Base-by-base conservation (phyloP, 2,113 vertebrate species). In the Psittacula cyanocephala region DNA sequence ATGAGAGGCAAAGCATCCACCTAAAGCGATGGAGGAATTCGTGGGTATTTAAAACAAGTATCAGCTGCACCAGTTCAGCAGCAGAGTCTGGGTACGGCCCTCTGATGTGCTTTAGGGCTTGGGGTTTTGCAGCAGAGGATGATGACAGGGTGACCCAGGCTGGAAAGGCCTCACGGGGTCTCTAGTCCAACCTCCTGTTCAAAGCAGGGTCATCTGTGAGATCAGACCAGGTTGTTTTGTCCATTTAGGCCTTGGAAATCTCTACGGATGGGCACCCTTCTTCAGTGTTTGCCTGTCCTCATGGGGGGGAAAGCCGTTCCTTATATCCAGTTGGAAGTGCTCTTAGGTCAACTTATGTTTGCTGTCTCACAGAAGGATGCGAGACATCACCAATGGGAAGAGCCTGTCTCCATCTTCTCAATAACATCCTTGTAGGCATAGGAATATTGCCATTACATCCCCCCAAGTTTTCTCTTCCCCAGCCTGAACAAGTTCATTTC, bases 261-360 rank as follows among this genome's bases (percentile, higher is more conserved):
- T 43, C 62, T 47, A 35, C 11, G n/a, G 39, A 18, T 6, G 9
- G 19, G 13, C 11, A 47, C 31, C 33, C 35, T 71, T 16, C 37
- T 64, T 29, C 43, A 46, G 1, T 7, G 17, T 11, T 35, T 69
- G 17, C 12, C 19, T 60, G 19, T n/a, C 28, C 22, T 70, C 60
- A 25, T 3, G 17, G 44, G n/a, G 44, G n/a, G 27, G 63, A 90
- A 64, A n/a, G 5, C 6, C 33, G 64, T 41, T 47, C 33, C 49
- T 72, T 29, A 1, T 24, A 12, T 25, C 25, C 22, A 39, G 7
- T 0, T 64, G 20, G 52, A 60, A 24, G 15, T 10, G 22, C 15
- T 70, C 17, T 18, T 15, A 5, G 13, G 19, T 31, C 33, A 82
- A 0, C 12, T 55, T 23, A 4, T 3, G 1, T 5, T 31, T 59